Evolutionary conservation across 2,113 vertebrate species (phyloP), one percentile per base, ranked within the genome.

Genomic region (Callorhinus ursinus): DNA sequence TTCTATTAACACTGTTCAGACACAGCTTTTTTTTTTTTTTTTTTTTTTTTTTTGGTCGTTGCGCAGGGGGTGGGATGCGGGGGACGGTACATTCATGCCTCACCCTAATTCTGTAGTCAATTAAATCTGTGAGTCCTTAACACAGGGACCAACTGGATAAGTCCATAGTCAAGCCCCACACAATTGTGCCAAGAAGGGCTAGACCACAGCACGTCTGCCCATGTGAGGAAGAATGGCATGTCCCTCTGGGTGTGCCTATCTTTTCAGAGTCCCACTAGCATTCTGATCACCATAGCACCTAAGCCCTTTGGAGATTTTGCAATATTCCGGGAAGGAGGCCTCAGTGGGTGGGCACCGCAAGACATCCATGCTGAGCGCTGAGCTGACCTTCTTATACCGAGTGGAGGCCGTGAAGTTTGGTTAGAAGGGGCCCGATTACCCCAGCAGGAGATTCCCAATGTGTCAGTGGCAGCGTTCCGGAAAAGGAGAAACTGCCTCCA

Each of bases 21-120:
- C 7, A 19, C 42, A 92, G 28, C 28, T 39, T 63, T 19, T 80
- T 19, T 61, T 36, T 46, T 49, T 11, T 80, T 19, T 61, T 36
- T 46, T 49, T 11, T 33, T 15, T 31, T 39, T 39, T 39, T 61
- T 26, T 12, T 26, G 49, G 53, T 28, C 31, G 46, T 16, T 39
- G 51, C 18, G 7, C 39, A 18, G 26, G 42, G 72, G 0, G 24
- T 9, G 18, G 0, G 14, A 2, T 4, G 8, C 4, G 7, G 42
- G 4, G 0, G 14, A 19, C 0, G 3, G 57, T 7, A 14, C 11
- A 36, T 26, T 16, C 65, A 46, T 7, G 21, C 15, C 71, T 65
- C 39, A 3, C 7, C 12, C 2, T 57, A 59, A 87, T 31, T 63
- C 31, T 85, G 79, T 21, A 36, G 57, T 76, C 59, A 28, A 1